Base-by-base conservation (phyloP, 2,888 invertebrate species). In the Antitype chi region DNA sequence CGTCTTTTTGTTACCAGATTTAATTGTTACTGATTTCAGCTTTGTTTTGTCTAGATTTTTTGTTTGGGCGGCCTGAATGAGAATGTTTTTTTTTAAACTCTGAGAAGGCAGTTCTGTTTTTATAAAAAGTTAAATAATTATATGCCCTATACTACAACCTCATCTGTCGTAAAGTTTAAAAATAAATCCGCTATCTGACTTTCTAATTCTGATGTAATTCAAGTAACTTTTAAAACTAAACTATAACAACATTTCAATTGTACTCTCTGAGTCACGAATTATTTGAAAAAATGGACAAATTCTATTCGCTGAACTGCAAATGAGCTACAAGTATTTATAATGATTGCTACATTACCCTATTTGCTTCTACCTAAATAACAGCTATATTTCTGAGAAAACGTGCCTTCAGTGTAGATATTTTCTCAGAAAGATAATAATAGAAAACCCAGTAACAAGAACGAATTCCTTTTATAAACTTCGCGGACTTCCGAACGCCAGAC, bases 1-100 rank as follows among this genome's bases (percentile, higher is more conserved):
- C 62, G 85, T 70, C 85, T 87, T 85, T 87, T 87, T 81, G 78
- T 78, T 53, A 63, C 67, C 38, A n/a, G 55, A 70, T 75, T 73
- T 87, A 87, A 86, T 86, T 87, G 87, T 74, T 53, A 62, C 68
- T 70, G 70, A 75, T 71, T 82, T 79, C 15, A 66, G 70, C 20
- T 69, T 62, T 64, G 57, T 77, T 79, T 55, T 70, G 68, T 78
- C 60, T 74, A 23, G 28, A n/a, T 59, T 32, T 52, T 57, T 49
- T 43, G 15, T 52, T 53, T 32, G 20, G 9, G 32, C 32, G 11
- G 17, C 15, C 25, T 60, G n/a, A 15, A 60, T n/a, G 28, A 23
- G 15, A 55, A 15, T 20, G 0, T 59, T 28, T 59, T 25, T 17
- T 57, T 25, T 25, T 25, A 15, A 28, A 28, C 7, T 17, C 4